phyloP scores from a whole-genome alignment of 2,888 invertebrate species.

The Leucoma salicis region DNA sequence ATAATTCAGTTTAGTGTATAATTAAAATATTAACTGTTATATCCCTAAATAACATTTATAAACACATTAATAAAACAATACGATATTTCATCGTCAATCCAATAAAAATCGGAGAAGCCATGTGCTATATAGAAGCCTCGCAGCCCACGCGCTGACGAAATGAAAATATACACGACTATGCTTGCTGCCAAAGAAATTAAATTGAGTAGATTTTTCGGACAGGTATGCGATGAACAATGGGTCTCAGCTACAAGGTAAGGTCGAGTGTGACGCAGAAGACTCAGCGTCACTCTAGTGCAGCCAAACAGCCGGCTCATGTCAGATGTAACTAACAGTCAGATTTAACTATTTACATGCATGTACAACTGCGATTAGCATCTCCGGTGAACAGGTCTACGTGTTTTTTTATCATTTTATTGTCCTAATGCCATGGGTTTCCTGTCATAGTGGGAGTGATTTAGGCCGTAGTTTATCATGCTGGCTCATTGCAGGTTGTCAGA shows the following conservation, averaged over 20 bases:
- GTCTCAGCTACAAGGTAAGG: slow-evolving; percentile 66
- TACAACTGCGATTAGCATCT: slow-evolving; percentile 6
- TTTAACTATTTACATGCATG: slow-evolving; percentile 8
- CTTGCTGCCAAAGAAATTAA: slow-evolving; percentile 77
- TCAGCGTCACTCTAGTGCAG: slow-evolving; percentile 22
- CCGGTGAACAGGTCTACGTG: too few relatives aligned
- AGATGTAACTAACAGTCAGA: too few relatives aligned
- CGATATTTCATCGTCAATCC: slow-evolving; percentile 60
- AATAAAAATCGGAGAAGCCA: slow-evolving; percentile 73
- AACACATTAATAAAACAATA: slow-evolving; percentile 70
- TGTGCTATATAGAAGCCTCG: slow-evolving; percentile 58
- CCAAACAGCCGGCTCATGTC: slow-evolving; percentile 9
- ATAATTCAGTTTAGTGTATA: slow-evolving; percentile 16
- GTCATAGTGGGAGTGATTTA: too few relatives aligned
- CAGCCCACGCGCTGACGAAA: slow-evolving; percentile 67
- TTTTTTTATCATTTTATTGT: too few relatives aligned
- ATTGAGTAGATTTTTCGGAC: slow-evolving; percentile 75
- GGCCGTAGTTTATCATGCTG: too few relatives aligned
- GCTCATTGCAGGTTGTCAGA: too few relatives aligned
- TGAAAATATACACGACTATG: slow-evolving; percentile 70
- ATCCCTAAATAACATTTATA: slow-evolving; percentile 47
- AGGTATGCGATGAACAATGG: slow-evolving; percentile 70
- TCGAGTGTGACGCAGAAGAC: slow-evolving; percentile 26
- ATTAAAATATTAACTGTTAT: slow-evolving; percentile 36
- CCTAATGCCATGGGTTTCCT: too few relatives aligned